Base-by-base conservation (phyloP, 2,888 invertebrate genomes). In the Chrysolina americana region DNA sequence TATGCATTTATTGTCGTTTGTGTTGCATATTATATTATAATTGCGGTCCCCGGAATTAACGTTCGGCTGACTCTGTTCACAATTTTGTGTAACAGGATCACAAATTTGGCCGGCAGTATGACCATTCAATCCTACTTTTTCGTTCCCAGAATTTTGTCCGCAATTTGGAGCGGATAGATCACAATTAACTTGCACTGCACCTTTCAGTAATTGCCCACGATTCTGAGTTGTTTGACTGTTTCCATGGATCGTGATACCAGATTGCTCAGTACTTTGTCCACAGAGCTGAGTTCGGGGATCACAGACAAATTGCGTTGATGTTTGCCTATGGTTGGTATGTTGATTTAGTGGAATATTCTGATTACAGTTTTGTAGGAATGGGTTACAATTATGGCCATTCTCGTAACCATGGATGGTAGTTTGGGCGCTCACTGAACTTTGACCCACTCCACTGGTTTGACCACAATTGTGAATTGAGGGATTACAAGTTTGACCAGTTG, bases 21-120 rank as follows among this genome's bases (percentile, higher is more conserved):
- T 75, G 47, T 77, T 78, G 68, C 83, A 83, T 8, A 83, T 63
- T 62, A 65, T 81, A 23, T 78, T 74, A 28, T 78, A 81, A 53
- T 83, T 83, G 1, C 69, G 50, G 19, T 28, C 17, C 66, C 23
- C 66, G 50, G 19, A 15, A 50, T 66, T 48, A n/a, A 9, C 3
- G 5, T 53, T 41, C 17, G 21, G 19, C n/a, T 19, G 66, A 64
- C 41, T 36, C 21, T 68, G 68, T 8, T 50, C 65, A 47, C 28
- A 36, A 15, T 65, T 59, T 28, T 66, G 41, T 15, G 15, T 56
- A 47, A 13, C 47, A 47, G 47, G 47, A n/a, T 47, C n/a, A n/a
- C 47, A 47, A 2, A 15, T 59, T 59, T 15, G 59, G 23, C 2
- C n/a, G 8, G n/a, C 15, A 28, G 0, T n/a, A 21, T 68, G 41